Evolutionary conservation across 2,113 vertebrate species (phyloP).

Genomic region (Gymnarchus niloticus): DNA sequence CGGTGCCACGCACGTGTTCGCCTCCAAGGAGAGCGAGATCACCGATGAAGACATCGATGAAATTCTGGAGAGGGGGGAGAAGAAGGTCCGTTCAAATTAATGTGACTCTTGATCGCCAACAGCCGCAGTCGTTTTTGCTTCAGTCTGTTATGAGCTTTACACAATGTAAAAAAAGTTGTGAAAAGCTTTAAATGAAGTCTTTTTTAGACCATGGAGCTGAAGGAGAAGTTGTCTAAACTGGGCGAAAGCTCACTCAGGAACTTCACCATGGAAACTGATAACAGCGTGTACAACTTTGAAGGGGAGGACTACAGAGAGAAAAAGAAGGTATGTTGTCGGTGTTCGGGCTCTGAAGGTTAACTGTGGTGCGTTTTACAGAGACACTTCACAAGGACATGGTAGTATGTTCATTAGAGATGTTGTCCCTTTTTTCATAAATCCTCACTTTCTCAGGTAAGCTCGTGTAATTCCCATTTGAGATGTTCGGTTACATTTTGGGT

Average conservation of each 20-base stretch:
- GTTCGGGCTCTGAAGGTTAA: background rate
- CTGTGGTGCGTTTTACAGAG: no score
- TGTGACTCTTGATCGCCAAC: background rate
- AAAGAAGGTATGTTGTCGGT: conserved; percentile 76
- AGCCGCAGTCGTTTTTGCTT: background rate
- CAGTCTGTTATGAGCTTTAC: no score
- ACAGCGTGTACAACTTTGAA: conserved; percentile 95
- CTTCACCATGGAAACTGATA: conserved; percentile 95
- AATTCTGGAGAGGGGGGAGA: conserved; percentile 91
- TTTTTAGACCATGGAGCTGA: conserved; percentile 87
- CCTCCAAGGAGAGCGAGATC: conserved; percentile 96
- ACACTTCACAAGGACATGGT: no score
- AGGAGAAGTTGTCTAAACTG: conserved; percentile 87
- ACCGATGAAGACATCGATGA: conserved; percentile 92
- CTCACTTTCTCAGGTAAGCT: background rate
- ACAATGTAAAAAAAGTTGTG: no score
- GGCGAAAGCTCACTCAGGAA: conserved; percentile 91
- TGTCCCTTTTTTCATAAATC: background rate
- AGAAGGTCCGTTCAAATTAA: conserved; percentile 65
- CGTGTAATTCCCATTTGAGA: background rate
- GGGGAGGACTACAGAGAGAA: conserved; percentile 98
- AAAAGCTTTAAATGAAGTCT: no score
- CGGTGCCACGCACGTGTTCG: conserved; percentile 92
- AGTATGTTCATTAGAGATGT: no score
- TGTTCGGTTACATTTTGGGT: background rate